Percentiles rank a stretch among this genome's conserved stretches.
Conservation (phyloP, 1,140 invertebrate species). For the Odontomachus brunneus region DNA sequence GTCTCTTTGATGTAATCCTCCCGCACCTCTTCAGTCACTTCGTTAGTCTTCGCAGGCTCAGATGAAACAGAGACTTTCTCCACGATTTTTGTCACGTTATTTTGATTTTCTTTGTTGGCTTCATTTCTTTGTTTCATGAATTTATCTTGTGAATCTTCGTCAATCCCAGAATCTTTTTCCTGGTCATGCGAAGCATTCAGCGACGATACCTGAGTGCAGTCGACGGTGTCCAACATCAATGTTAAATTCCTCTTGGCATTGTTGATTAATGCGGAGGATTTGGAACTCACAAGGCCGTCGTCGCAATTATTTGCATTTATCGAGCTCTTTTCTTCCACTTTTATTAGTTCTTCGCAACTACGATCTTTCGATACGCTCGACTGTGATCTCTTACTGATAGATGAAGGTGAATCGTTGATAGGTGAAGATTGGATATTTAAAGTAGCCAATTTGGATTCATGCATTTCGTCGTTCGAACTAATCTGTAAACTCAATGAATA, state of each 20-base stretch:
- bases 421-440: neutral
- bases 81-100: neutral
- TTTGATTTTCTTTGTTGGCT: neutral
- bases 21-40: neutral
- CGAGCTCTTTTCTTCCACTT: neutral
- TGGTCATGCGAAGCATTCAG: neutral
- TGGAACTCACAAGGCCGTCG: neutral
- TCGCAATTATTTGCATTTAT: neutral
- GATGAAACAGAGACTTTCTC: neutral
- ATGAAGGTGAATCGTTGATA: neutral
- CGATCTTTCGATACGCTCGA: neutral
- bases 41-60: neutral
- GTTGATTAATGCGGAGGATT: slow-evolving; percentile 1
- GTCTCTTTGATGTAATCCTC: neutral
- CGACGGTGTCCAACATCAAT: neutral
- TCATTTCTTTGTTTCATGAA: neutral
- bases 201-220: neutral
- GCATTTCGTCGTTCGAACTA: neutral
- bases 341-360: neutral
- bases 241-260: slow-evolving; percentile 18
- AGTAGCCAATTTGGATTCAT: neutral
- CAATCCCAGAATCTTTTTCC: neutral
- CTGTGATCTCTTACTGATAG: too few species aligned
- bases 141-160: slow-evolving; percentile 11
- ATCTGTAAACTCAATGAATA: neutral